These are phyloP conservation scores for Philereme vetulata DNA, from an alignment of 2,888 invertebrate genomes.

Conservation along the genomic window DNA sequence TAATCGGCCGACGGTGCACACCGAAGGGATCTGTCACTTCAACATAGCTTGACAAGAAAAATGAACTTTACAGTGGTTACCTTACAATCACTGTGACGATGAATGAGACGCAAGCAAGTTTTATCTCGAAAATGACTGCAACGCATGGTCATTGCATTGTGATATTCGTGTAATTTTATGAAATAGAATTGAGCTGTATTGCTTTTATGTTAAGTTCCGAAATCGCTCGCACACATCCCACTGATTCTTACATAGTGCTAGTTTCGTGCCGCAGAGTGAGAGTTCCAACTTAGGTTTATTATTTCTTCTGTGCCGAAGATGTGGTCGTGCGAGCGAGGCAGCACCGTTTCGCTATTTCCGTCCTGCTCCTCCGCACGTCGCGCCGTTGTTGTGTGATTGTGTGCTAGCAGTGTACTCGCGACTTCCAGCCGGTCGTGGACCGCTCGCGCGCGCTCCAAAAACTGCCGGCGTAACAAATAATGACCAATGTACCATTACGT, in stretches of 20 bases:
- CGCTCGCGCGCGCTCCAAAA: constrained; percentile 57
- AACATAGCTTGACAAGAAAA: constrained; percentile 2
- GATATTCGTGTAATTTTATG: not conserved
- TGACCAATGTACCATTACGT: constrained; percentile 76
- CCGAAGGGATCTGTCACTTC: constrained; percentile 25
- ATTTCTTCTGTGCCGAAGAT: constrained; percentile 31
- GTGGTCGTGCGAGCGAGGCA: constrained; percentile 58
- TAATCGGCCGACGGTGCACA: constrained; percentile 67
- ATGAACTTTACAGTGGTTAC: constrained; percentile 5
- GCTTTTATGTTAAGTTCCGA: not conserved
- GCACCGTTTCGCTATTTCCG: constrained; percentile 56
- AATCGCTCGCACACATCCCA: constrained; percentile 1
- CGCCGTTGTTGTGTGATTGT: constrained; percentile 65
- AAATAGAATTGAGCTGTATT: not conserved
- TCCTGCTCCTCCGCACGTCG: constrained; percentile 72
- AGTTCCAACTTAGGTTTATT: constrained; percentile 14
- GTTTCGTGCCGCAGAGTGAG: constrained; percentile 16
- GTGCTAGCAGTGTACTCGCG: constrained; percentile 69
- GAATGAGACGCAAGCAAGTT: not conserved
- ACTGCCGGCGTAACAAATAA: constrained; percentile 80
- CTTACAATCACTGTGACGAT: constrained; percentile 10
- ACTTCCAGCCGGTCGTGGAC: constrained; percentile 62
- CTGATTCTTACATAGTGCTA: constrained; percentile 4
- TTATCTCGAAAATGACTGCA: not conserved
- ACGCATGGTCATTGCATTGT: constrained; percentile 7